These are phyloP conservation scores for Leucophora obtusa DNA, from an alignment of 2,888 invertebrate species.

Conservation along the genomic window DNA sequence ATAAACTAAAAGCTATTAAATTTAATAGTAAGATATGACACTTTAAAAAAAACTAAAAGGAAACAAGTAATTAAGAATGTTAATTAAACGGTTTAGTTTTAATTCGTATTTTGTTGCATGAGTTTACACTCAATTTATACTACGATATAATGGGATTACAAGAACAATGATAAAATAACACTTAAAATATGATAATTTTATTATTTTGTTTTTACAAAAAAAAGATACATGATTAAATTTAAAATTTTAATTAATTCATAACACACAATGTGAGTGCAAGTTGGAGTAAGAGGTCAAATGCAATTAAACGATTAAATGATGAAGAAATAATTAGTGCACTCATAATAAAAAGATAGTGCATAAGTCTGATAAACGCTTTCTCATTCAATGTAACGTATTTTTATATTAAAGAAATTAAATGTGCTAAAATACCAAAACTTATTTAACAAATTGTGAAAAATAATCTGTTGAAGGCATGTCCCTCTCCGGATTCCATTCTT, in stretches of 20 bases:
- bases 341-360: too few relatives aligned
- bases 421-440: too few relatives aligned
- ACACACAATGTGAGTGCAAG: background rate
- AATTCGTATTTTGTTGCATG: slow-evolving; percentile 1
- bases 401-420: too few relatives aligned
- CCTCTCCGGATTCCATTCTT: too few relatives aligned
- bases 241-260: slow-evolving; percentile 29
- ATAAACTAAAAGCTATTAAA: slow-evolving; percentile 1
- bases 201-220: background rate
- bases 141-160: slow-evolving; percentile 41
- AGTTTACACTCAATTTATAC: slow-evolving; percentile 56
- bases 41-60: slow-evolving; percentile 38
- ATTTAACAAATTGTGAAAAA: too few relatives aligned
- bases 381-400: too few relatives aligned
- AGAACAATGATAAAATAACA: slow-evolving; percentile 35
- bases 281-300: slow-evolving; percentile 10
- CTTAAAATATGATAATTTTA: slow-evolving; percentile 21
- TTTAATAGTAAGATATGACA: slow-evolving; percentile 18
- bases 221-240: background rate
- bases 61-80: slow-evolving; percentile 58
- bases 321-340: background rate
- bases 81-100: slow-evolving; percentile 52
- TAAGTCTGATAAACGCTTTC: too few relatives aligned
- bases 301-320: slow-evolving; percentile 22
- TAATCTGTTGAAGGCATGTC: too few relatives aligned